Conservation (phyloP, 2,888 invertebrate species). For the Amaurobius ferox region DNA sequence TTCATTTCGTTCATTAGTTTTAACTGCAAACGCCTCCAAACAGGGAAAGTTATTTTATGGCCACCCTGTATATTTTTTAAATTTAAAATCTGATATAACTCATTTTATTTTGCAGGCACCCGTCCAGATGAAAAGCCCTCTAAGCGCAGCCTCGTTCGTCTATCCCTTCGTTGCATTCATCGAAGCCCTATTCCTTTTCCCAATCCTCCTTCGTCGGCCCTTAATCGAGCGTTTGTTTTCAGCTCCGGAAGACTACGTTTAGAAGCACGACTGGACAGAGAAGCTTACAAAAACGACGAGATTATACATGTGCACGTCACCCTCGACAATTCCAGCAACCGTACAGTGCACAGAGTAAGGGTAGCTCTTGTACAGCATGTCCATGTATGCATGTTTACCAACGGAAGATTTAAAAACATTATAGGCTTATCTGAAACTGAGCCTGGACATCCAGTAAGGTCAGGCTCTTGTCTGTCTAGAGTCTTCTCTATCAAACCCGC, state of each 20-base stretch:
- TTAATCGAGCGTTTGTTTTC: slow-evolving; percentile 88
- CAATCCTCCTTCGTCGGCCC: slow-evolving; percentile 52
- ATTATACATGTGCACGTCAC: slow-evolving; percentile 85
- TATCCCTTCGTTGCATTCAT: slow-evolving; percentile 86
- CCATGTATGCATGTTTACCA: slow-evolving; percentile 96
- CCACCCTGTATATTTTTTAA: too few species aligned
- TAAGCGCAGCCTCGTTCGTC: slow-evolving; percentile 86
- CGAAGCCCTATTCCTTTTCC: slow-evolving; percentile 60
- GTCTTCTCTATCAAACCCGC: slow-evolving; percentile 56
- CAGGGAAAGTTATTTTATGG: too few species aligned
- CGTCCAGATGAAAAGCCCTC: slow-evolving; percentile 89
- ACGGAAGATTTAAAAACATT: slow-evolving; percentile 95
- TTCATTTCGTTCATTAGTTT: too few species aligned
- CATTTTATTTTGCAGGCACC: slow-evolving; percentile 84
- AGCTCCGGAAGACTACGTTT: slow-evolving; percentile 89
- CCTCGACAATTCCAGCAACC: slow-evolving; percentile 88
- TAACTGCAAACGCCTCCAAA: too few species aligned
- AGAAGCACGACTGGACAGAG: slow-evolving; percentile 86
- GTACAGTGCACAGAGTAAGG: slow-evolving; percentile 89
- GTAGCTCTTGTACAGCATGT: slow-evolving; percentile 91
- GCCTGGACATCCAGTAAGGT: slow-evolving; percentile 61
- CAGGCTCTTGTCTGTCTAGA: slow-evolving; percentile 63
- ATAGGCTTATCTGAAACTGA: slow-evolving; percentile 80
- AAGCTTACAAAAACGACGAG: slow-evolving; percentile 90
- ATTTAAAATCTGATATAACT: too few species aligned